These are phyloP conservation scores for Chaetorhynchus papuensis DNA, from an alignment of 2,113 vertebrate species.

Conservation along the genomic window DNA sequence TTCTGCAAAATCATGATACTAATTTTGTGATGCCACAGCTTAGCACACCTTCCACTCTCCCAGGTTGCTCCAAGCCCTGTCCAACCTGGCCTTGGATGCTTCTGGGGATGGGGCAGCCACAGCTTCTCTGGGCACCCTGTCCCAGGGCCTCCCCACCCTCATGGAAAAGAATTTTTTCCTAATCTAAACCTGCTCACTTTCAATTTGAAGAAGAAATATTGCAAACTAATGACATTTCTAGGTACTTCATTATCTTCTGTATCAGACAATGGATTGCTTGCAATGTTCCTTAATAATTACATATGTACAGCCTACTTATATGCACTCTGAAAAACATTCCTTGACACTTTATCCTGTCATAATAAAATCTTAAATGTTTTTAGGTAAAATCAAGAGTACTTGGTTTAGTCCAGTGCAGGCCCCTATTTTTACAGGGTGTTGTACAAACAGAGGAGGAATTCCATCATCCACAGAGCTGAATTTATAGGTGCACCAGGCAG, in stretches of 20 bases:
- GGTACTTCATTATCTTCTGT: not conserved
- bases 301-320: fast-evolving
- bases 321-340: not conserved
- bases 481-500: not conserved
- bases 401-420: not conserved
- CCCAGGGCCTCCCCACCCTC: not conserved
- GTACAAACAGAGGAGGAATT: not conserved
- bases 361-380: not conserved
- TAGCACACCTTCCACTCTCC: not conserved
- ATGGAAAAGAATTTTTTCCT: not conserved
- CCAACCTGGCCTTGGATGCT: fast-evolving
- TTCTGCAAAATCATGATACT: not conserved
- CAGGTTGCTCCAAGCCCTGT: not conserved
- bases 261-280: not conserved
- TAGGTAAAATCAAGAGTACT: not conserved
- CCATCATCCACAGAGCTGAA: not conserved
- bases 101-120: not conserved
- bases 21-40: not conserved
- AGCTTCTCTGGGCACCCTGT: not conserved
- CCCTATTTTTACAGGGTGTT: not conserved
- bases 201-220: not conserved
- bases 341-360: not conserved
- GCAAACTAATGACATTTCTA: not conserved
- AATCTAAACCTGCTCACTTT: not conserved
- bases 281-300: not conserved